phyloP scores from a whole-genome alignment of 2,888 invertebrate species.

The Ecliptopera silaceata region DNA sequence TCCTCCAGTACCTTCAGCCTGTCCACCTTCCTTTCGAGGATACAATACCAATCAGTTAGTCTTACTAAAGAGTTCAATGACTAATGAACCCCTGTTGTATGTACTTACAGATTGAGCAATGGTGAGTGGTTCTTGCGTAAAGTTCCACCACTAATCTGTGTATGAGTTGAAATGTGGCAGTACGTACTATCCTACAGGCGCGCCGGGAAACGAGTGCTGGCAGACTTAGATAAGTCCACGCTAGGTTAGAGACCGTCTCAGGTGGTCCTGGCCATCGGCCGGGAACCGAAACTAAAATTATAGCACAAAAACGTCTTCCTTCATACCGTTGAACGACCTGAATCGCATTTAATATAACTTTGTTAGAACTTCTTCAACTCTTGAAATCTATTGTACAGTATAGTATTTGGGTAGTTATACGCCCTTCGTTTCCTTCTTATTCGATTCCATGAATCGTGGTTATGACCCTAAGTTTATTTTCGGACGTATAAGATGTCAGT shows the following conservation, averaged over 20 bases:
- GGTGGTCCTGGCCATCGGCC: conserved; percentile 55
- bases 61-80: conserved; percentile 44
- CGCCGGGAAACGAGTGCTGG: conserved; percentile 42
- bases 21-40: conserved; percentile 53
- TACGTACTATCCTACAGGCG: conserved; percentile 50
- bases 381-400: conserved; percentile 79
- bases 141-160: conserved; percentile 47
- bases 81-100: conserved; percentile 39
- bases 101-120: conserved; percentile 26
- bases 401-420: conserved; percentile 74
- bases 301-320: conserved; percentile 83
- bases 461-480: conserved; percentile 80
- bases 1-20: conserved; percentile 57
- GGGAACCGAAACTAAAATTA: conserved; percentile 59
- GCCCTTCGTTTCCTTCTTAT: conserved; percentile 78
- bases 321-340: conserved; percentile 79
- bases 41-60: conserved; percentile 45
- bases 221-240: conserved; percentile 55
- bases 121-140: conserved; percentile 52
- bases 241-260: conserved; percentile 64
- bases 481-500: conserved; percentile 79
- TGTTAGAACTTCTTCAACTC: conserved; percentile 77
- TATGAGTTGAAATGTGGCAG: conserved; percentile 55
- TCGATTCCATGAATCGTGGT: conserved; percentile 82
- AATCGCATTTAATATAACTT: conserved; percentile 75